Percentiles rank a stretch among this genome's conserved stretches.
phyloP scores from a whole-genome alignment of 1,140 invertebrate species.

The Lordiphosa clarofinis region DNA sequence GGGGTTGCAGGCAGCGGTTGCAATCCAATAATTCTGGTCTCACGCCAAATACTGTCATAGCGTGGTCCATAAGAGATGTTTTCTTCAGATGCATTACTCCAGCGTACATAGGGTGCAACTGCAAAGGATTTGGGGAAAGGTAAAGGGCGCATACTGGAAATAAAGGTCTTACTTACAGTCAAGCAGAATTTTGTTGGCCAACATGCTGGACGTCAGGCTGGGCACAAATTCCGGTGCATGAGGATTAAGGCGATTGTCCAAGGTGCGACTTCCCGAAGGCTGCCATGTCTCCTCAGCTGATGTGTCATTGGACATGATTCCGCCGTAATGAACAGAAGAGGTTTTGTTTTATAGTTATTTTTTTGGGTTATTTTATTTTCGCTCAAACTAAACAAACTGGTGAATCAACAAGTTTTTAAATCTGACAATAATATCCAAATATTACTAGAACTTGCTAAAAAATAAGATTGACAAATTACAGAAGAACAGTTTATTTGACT shows the following conservation, averaged over 20 bases:
- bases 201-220: constrained; percentile 5
- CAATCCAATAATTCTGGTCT: constrained; percentile 9
- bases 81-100: constrained; percentile 38
- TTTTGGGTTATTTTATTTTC: no score
- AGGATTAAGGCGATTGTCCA: constrained; percentile 50
- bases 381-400: no score
- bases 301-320: no score
- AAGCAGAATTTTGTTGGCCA: constrained; percentile 39
- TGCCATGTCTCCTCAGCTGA: not conserved
- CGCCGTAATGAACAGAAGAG: no score
- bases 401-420: no score
- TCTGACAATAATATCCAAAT: no score
- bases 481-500: no score
- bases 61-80: constrained; percentile 36
- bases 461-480: no score
- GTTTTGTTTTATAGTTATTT: no score
- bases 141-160: not conserved
- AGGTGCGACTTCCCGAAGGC: constrained; percentile 17
- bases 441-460: no score
- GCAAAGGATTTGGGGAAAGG: not conserved
- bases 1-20: constrained; percentile 13
- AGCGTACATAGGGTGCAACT: constrained; percentile 36
- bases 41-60: constrained; percentile 56
- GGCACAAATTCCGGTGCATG: constrained; percentile 57
- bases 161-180: constrained; percentile 36